These are phyloP conservation scores for Campoplex nolae DNA, from an alignment of 2,888 invertebrate species.

Conservation along the genomic window DNA sequence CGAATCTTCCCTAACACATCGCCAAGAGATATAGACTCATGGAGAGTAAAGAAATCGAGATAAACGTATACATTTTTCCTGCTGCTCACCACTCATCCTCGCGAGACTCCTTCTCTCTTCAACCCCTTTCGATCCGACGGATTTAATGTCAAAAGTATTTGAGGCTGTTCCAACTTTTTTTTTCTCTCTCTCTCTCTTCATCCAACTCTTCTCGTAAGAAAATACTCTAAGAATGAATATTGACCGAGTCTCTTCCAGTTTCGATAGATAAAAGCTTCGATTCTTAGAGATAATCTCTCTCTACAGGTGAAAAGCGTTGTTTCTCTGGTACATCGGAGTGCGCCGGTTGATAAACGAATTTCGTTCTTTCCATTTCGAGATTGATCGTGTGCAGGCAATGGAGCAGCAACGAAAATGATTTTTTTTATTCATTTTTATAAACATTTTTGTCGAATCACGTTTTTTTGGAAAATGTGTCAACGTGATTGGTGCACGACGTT, in stretches of 20 bases:
- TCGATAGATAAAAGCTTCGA: no score
- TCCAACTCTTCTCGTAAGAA: background rate
- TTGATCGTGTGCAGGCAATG: no score
- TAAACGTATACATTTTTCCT: constrained; percentile 6
- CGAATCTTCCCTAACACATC: constrained; percentile 67
- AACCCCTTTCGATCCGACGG: background rate
- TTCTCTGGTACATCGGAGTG: no score
- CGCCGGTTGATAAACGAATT: background rate
- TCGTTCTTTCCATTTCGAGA: background rate
- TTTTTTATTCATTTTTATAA: no score
- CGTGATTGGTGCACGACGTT: no score
- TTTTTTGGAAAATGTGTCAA: no score
- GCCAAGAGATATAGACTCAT: constrained; percentile 32
- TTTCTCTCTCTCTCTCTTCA: background rate
- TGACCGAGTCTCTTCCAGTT: background rate
- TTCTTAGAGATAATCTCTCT: no score
- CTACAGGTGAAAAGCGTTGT: background rate
- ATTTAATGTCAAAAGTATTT: constrained; percentile 20
- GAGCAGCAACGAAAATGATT: no score
- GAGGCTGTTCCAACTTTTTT: background rate
- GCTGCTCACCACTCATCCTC: background rate
- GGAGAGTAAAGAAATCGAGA: background rate
- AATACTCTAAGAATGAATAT: background rate
- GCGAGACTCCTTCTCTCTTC: background rate
- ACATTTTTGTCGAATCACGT: no score